Conservation (phyloP, 2,113 vertebrate species). For the Lophochroa leadbeateri region DNA sequence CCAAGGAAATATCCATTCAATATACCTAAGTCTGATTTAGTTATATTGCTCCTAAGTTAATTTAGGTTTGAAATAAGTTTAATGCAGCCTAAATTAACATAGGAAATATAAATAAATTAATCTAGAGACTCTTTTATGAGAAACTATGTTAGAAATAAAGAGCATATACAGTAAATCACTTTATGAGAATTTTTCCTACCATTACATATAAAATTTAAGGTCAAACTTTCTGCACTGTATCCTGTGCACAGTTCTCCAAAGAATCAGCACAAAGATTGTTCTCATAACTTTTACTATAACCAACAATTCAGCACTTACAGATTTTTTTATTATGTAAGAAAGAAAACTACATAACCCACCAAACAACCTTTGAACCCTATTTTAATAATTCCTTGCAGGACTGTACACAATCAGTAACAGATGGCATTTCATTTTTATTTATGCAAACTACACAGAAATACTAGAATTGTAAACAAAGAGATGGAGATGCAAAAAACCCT, state of each 20-base stretch:
- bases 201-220: background rate
- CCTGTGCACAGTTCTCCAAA: background rate
- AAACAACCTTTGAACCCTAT: background rate
- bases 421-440: background rate
- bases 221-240: background rate
- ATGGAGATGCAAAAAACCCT: background rate
- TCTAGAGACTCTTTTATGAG: conserved; percentile 3
- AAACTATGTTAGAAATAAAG: conserved; percentile 33
- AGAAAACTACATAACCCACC: background rate
- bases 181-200: background rate
- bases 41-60: conserved; percentile 6
- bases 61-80: background rate
- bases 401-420: background rate
- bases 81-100: background rate
- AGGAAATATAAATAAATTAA: background rate
- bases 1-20: background rate
- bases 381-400: background rate
- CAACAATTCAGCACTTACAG: background rate
- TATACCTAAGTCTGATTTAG: conserved; percentile 16
- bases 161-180: background rate
- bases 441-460: background rate
- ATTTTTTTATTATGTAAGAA: background rate
- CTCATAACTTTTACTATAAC: background rate
- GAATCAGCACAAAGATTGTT: background rate
- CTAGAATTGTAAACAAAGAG: background rate